Evolutionary conservation across 2,113 vertebrate species (phyloP), one percentile per base, ranked within the genome.

Genomic region (Tringa solitaria): DNA sequence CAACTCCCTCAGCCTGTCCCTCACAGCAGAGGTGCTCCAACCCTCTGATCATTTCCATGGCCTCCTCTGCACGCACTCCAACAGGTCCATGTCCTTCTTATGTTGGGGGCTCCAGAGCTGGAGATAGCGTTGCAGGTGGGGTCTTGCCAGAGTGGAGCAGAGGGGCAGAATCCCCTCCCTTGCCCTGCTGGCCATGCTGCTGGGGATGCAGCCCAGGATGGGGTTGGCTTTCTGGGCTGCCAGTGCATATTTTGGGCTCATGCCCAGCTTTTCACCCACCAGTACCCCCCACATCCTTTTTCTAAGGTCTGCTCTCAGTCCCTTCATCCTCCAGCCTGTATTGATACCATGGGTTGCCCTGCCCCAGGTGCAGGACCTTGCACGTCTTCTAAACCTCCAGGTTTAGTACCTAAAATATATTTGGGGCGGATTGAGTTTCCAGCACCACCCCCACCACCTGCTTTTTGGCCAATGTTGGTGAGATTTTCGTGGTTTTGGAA

Each of bases 231-330:
- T 72, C 57, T 45, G 57, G 7, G 41, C n/a, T 56, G 12, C 5
- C 2, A 57, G 32, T 0, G 0, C 27, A 14, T 15, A 3, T 33
- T 39, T 33, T 0, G 0, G 5, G 1, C 10, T 78, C 27, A 2
- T 11, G 39, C 46, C 4, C 5, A 48, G 1, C 7, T 46, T 82
- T 13, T 30, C 28, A 50, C 48, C 27, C 19, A 22, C 3, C 32
- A 17, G 8, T 17, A 75, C 0, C 17, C 17, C 9, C 18, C 27
- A 45, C 17, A 22, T 28, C 39, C 24, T 76, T 24, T 56, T 90
- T 10, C 1, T 1, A 37, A 37, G 46, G 30, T 14, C 22, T 93
- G 21, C 30, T 75, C 28, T 75, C 27, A 45, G 12, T n/a, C n/a
- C 13, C 9, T 83, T 67, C n/a, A 24, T 45, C 32, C 9, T 10